A percentile compares a stretch with the other conserved stretches of the same genome.
Conservation (phyloP, 2,797 vertebrate species). For the Mormyrops attenuatus region DNA sequence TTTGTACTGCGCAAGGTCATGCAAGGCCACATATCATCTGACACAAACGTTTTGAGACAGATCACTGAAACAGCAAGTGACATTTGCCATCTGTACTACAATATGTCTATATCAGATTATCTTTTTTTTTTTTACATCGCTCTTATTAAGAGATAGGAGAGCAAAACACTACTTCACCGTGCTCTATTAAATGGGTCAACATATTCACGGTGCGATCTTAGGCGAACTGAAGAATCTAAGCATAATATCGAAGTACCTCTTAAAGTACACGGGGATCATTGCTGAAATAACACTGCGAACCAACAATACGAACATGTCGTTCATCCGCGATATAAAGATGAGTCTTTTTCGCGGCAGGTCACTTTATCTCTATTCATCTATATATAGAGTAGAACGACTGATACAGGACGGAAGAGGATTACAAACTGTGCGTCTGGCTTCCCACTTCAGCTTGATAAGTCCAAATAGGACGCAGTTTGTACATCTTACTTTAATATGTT, state of each 20-base stretch:
- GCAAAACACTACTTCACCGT: background rate
- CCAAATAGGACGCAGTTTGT: background rate
- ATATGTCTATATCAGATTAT: slow-evolving; percentile 5
- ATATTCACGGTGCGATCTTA: background rate
- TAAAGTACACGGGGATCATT: background rate
- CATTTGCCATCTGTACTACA: slow-evolving; percentile 4
- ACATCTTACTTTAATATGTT: background rate
- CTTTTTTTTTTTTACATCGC: background rate
- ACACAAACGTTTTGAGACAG: background rate
- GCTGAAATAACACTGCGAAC: background rate
- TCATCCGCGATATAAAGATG: background rate
- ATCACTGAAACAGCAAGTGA: background rate
- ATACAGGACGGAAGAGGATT: slow-evolving; percentile 28
- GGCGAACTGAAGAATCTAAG: background rate
- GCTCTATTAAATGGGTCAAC: background rate
- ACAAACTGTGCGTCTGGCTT: slow-evolving; percentile 12
- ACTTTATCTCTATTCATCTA: slow-evolving; percentile 17
- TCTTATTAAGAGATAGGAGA: background rate
- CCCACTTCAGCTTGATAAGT: background rate
- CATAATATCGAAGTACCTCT: background rate
- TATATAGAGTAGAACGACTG: slow-evolving; percentile 20
- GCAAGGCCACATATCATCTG: background rate
- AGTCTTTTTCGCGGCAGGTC: slow-evolving; percentile 4
- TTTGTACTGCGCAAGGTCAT: slow-evolving; percentile 11
- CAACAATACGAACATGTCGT: background rate